These are phyloP conservation scores for Enteromius trimaculatus DNA, from an alignment of 2,797 vertebrate species.

Conservation along the genomic window DNA sequence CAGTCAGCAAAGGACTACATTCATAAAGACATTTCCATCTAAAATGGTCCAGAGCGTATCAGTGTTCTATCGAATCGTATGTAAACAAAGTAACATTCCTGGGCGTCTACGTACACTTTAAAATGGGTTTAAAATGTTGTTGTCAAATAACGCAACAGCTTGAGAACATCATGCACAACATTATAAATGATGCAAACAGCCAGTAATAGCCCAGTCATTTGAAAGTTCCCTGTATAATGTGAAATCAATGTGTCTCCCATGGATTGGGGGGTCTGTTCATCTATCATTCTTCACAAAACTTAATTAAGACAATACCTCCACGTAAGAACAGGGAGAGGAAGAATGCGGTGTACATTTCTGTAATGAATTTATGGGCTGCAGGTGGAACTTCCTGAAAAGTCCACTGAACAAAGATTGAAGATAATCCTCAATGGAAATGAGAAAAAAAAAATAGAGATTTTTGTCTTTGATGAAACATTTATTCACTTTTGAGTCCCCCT, in stretches of 20 bases:
- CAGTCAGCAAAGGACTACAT: slow-evolving; percentile 44
- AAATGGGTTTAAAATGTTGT: slow-evolving; percentile 19
- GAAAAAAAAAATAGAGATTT: slow-evolving; percentile 17
- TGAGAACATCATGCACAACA: slow-evolving; percentile 55
- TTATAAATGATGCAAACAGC: slow-evolving; percentile 54
- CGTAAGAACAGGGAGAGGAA: slow-evolving; percentile 57
- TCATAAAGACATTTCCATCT: slow-evolving; percentile 46
- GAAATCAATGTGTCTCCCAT: slow-evolving; percentile 71
- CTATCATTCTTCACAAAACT: slow-evolving; percentile 63
- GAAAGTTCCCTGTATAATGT: slow-evolving; percentile 64
- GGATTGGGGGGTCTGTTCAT: slow-evolving; percentile 61
- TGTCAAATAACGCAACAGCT: slow-evolving; percentile 11
- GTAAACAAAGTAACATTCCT: background rate
- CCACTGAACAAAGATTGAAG: slow-evolving; percentile 8
- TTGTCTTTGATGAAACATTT: slow-evolving; percentile 36
- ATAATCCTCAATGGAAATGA: slow-evolving; percentile 8
- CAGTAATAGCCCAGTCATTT: slow-evolving; percentile 60
- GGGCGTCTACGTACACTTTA: background rate
- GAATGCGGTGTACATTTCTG: slow-evolving; percentile 51
- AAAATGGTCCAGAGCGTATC: slow-evolving; percentile 42
- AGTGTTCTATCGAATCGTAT: slow-evolving; percentile 17
- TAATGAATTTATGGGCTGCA: background rate
- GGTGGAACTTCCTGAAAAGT: background rate
- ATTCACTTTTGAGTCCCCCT: slow-evolving; percentile 35
- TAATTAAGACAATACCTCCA: slow-evolving; percentile 73